Evolutionary conservation across 2,113 vertebrate genomes (phyloP).

Genomic region (Cryptomyrus ogoouensis): DNA sequence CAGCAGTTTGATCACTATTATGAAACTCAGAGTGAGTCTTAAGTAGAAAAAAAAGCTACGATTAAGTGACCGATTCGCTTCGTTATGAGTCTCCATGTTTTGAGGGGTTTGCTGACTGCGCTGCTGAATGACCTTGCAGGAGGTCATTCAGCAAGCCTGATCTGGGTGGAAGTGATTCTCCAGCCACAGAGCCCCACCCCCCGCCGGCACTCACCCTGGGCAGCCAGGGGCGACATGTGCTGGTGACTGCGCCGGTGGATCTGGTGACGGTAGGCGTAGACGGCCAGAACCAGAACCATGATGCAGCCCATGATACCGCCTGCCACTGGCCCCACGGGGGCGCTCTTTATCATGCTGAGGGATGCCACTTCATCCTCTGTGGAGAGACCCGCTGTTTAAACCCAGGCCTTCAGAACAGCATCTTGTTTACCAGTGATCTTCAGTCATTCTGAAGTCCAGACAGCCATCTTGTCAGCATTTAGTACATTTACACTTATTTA

Average conservation of each 20-base stretch:
- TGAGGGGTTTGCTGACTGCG: neutral
- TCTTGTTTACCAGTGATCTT: neutral
- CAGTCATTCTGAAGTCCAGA: neutral
- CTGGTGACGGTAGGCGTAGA: constrained; percentile 95
- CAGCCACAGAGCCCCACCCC: neutral
- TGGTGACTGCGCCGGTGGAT: constrained; percentile 93
- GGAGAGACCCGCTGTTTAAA: neutral
- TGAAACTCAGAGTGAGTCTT: neutral
- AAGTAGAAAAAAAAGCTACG: neutral
- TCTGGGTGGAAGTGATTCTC: neutral
- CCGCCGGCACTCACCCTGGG: constrained; percentile 73
- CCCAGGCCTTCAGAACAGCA: neutral
- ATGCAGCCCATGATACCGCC: constrained; percentile 98
- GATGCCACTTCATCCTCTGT: constrained; percentile 88
- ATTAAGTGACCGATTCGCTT: neutral
- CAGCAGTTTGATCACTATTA: neutral
- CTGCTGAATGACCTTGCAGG: neutral
- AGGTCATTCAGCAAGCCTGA: neutral
- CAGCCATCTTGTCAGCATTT: neutral
- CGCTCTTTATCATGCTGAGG: constrained; percentile 95
- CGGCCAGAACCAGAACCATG: constrained; percentile 92
- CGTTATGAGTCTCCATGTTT: neutral
- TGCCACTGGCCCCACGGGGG: constrained; percentile 87
- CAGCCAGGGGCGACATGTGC: constrained; percentile 96
- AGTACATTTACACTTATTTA: neutral